These are phyloP conservation scores for Zhuqinia jingwanae DNA, from an alignment of 2,888 invertebrate species.

Conservation along the genomic window DNA sequence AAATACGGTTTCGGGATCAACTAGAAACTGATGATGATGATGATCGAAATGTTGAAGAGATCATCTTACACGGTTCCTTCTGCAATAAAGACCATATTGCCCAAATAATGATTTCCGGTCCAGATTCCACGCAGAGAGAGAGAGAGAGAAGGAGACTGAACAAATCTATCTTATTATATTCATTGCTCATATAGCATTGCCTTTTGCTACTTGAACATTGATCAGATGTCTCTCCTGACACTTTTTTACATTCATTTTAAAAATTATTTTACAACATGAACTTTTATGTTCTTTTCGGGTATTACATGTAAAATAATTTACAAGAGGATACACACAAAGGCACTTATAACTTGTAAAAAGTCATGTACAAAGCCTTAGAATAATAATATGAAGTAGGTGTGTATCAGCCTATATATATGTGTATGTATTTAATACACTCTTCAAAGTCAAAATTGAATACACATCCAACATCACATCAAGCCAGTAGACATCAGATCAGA, in stretches of 20 bases:
- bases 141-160: conserved; percentile 31
- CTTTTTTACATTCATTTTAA: conserved; percentile 73
- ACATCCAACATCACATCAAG: conserved; percentile 14
- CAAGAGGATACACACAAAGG: conserved; percentile 14
- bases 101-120: conserved; percentile 80
- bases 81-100: conserved; percentile 80
- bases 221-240: conserved; percentile 79
- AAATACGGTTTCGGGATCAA: conserved; percentile 50
- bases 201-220: conserved; percentile 75
- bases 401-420: too few relatives aligned
- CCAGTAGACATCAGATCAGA: neutral
- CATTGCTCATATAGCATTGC: neutral
- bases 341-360: conserved; percentile 47
- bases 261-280: conserved; percentile 54
- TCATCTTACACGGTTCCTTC: conserved; percentile 74
- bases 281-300: conserved; percentile 50
- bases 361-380: conserved; percentile 24
- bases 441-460: conserved; percentile 52
- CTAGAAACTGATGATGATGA: conserved; percentile 60
- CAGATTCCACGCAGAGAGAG: conserved; percentile 73
- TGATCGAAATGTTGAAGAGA: conserved; percentile 72
- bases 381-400: neutral
- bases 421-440: conserved; percentile 8
- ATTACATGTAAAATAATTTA: conserved; percentile 44
- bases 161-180: conserved; percentile 3